Evolutionary conservation across 2,113 vertebrate genomes (phyloP).

Genomic region (Brachyhypopomus gauderio): DNA sequence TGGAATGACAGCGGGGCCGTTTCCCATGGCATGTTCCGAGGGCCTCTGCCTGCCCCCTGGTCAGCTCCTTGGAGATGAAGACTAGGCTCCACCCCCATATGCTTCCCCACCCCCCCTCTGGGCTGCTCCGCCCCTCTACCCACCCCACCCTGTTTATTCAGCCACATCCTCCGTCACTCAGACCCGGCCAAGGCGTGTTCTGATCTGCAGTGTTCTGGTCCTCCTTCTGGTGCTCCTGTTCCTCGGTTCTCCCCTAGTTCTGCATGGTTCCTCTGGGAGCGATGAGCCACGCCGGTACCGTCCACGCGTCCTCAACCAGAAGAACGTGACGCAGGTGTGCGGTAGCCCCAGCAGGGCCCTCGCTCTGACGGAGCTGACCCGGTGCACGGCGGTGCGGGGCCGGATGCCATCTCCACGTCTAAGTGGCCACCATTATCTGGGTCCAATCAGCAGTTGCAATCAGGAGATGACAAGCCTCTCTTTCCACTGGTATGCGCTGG

Average conservation of each 20-base stretch:
- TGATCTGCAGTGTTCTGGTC: neutral
- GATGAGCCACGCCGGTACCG: constrained; percentile 17
- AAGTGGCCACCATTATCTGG: constrained; percentile 49
- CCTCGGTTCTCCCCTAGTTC: neutral
- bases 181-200: constrained; percentile 61
- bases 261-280: neutral
- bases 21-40: constrained; percentile 52
- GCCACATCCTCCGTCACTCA: constrained; percentile 74
- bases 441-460: constrained; percentile 44
- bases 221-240: neutral
- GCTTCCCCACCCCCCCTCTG: constrained; percentile 33
- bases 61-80: constrained; percentile 27
- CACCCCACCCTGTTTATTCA: constrained; percentile 72
- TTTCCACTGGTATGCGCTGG: constrained; percentile 2
- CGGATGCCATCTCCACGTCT: constrained; percentile 1
- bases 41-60: constrained; percentile 31
- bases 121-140: constrained; percentile 18
- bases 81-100: constrained; percentile 35
- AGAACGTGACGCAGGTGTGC: neutral
- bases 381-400: neutral
- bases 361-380: constrained; percentile 22
- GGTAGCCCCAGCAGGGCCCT: neutral
- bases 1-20: constrained; percentile 39
- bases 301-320: constrained; percentile 14
- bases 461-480: constrained; percentile 33